Conservation (phyloP, 2,797 vertebrate species). For the Sebastes iracundus region DNA sequence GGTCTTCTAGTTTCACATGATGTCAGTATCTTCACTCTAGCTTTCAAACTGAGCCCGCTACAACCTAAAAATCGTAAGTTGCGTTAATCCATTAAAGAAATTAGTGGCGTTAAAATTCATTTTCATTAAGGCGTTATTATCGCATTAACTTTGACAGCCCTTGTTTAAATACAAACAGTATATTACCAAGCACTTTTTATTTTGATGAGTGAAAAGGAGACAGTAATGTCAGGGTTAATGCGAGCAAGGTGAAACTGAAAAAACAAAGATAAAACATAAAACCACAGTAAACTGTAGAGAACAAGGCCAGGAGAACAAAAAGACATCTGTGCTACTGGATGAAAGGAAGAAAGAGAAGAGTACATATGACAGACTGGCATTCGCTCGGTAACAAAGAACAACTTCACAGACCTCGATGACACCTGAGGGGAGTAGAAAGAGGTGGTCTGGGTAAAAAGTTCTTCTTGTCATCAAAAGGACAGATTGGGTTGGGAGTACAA, state of each 20-base stretch:
- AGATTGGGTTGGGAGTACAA: conserved; percentile 15
- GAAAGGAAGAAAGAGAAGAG: neutral
- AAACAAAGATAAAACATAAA: conserved; percentile 2
- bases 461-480: conserved; percentile 23
- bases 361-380: neutral
- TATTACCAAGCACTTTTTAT: neutral
- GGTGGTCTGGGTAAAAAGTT: conserved; percentile 2
- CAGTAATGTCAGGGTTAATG: neutral
- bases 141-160: too few species aligned
- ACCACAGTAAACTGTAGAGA: neutral
- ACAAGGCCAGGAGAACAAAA: conserved; percentile 15
- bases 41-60: too few species aligned
- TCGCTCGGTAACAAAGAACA: neutral
- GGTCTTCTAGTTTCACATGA: too few species aligned
- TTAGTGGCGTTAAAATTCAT: too few species aligned
- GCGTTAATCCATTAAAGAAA: too few species aligned
- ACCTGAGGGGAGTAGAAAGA: neutral
- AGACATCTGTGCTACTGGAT: neutral
- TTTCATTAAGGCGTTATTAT: too few species aligned
- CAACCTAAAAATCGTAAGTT: too few species aligned
- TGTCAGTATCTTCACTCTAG: too few species aligned
- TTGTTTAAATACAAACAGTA: neutral
- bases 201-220: neutral
- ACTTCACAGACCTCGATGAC: conserved; percentile 2
- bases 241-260: neutral